phyloP scores from a whole-genome alignment of 2,797 vertebrate genomes.

The Eleutherodactylus coqui region DNA sequence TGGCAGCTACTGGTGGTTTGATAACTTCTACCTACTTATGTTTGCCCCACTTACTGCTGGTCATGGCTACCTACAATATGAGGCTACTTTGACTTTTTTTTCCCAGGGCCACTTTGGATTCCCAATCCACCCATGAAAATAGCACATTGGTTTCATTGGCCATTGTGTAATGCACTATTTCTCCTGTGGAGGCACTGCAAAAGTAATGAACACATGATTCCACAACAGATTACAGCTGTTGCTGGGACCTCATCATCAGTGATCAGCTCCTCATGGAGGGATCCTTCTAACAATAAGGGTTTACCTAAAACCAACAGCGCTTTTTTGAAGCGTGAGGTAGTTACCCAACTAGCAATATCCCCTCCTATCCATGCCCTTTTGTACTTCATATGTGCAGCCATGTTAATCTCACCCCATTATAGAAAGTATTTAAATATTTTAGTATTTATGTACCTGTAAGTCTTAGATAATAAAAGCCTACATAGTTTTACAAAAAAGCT shows the following conservation, averaged over 20 bases:
- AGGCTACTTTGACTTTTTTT: too few species aligned
- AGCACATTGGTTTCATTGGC: neutral
- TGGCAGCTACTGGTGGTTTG: too few species aligned
- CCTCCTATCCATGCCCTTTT: neutral
- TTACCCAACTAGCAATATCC: neutral
- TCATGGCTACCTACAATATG: too few species aligned
- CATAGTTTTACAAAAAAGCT: neutral
- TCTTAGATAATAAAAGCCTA: neutral
- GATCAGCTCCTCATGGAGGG: too few species aligned
- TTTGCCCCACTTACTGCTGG: too few species aligned
- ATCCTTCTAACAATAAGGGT: neutral
- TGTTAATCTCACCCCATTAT: neutral
- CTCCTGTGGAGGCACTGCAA: neutral
- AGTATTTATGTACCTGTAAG: neutral
- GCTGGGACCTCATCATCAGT: neutral
- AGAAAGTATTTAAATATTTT: neutral
- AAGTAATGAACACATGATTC: neutral
- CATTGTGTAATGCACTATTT: neutral
- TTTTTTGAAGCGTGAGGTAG: neutral
- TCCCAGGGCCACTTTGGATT: too few species aligned
- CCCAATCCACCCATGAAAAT: too few species aligned
- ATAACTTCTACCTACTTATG: too few species aligned
- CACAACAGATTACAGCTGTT: neutral
- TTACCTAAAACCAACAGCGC: too few species aligned
- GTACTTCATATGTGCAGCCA: neutral